Evolutionary conservation across 1,140 invertebrate genomes (phyloP).

Genomic region (Diploscapter pachys): DNA sequence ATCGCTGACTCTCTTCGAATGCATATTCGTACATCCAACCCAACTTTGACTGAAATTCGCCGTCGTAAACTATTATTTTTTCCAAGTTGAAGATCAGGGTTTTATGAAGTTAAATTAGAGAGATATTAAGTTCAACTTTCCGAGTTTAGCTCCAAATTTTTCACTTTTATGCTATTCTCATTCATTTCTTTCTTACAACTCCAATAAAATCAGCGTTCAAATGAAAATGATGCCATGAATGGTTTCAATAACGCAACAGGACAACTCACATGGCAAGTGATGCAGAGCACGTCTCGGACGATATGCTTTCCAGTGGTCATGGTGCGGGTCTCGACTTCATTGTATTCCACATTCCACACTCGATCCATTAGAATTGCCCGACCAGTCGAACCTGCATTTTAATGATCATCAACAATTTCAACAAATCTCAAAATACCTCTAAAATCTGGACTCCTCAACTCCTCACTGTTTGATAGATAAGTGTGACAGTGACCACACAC

Average conservation of each 20-base stretch:
- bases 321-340: slow-evolving; percentile 29
- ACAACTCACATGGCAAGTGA: slow-evolving; percentile 29
- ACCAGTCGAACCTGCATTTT: slow-evolving; percentile 45
- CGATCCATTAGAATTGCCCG: slow-evolving; percentile 44
- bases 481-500: no score
- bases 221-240: no score
- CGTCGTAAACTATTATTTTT: slow-evolving; percentile 6
- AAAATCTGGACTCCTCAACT: no score
- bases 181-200: no score
- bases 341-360: slow-evolving; percentile 44
- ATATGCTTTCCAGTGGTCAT: slow-evolving; percentile 53
- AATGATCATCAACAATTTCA: no score
- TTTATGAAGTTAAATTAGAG: not conserved
- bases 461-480: no score
- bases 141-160: no score
- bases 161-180: no score
- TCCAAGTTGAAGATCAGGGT: not conserved
- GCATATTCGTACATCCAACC: slow-evolving; percentile 58
- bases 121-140: no score
- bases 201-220: no score
- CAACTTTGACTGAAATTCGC: slow-evolving; percentile 26
- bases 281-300: slow-evolving; percentile 48
- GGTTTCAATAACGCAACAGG: no score
- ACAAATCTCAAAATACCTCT: no score
- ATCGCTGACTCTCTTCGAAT: slow-evolving; percentile 44